Conservation (phyloP, 2,888 invertebrate genomes). For the Argynnis bischoffii region DNA sequence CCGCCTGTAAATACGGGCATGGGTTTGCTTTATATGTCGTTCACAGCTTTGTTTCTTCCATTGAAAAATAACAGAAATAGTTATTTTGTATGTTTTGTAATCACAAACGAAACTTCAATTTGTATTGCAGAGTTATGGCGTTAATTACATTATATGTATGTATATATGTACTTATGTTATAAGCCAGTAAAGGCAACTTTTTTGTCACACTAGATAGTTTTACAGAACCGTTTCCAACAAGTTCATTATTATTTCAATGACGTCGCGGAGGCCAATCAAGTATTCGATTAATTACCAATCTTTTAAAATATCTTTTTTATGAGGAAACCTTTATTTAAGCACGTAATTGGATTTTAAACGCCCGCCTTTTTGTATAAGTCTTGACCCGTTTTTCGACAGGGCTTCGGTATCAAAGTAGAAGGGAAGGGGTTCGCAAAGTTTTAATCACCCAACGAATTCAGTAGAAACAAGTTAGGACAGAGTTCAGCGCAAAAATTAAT, state of each 20-base stretch:
- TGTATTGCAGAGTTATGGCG: too few relatives aligned
- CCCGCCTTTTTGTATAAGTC: constrained; percentile 27
- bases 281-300: constrained; percentile 29
- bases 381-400: constrained; percentile 37
- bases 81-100: too few relatives aligned
- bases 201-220: not conserved
- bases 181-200: too few relatives aligned
- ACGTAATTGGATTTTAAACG: constrained; percentile 38
- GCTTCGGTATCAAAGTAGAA: constrained; percentile 28
- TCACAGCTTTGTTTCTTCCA: constrained; percentile 3
- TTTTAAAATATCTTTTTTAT: constrained; percentile 31
- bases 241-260: constrained; percentile 14
- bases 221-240: constrained; percentile 4
- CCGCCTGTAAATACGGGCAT: constrained; percentile 55
- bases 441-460: constrained; percentile 30
- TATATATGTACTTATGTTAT: too few relatives aligned
- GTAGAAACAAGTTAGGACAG: constrained; percentile 29
- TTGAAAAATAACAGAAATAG: too few relatives aligned
- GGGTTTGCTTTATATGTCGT: constrained; percentile 33
- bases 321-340: constrained; percentile 34
- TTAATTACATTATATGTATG: too few relatives aligned
- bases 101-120: too few relatives aligned
- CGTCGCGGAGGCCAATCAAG: constrained; percentile 18
- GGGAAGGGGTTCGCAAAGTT: constrained; percentile 29
- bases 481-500: constrained; percentile 30